Evolutionary conservation across 1,140 invertebrate genomes (phyloP), one percentile per base, ranked within the genome.

Genomic region (Sycobia sp.): DNA sequence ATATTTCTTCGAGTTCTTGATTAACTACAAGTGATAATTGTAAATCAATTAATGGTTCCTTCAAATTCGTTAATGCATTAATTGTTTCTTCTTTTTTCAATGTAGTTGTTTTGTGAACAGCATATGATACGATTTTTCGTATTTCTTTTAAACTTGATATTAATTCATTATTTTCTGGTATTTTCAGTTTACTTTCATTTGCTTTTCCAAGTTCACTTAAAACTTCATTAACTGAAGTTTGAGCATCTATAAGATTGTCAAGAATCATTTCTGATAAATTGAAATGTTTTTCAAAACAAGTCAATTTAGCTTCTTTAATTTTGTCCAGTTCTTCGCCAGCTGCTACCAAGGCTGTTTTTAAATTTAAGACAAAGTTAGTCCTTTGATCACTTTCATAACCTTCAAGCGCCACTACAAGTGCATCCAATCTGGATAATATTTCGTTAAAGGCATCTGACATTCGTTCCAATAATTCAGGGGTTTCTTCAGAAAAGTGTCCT

Each of bases 231-330:
- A 81, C 56, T 9, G 66, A 66, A 0, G 71, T 69, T 46, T 82
- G 78, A 5, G 76, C 69, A 46, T 79, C 73, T 18, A 78, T 76
- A 13, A 80, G 47, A 29, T 72, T 66, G 65, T 82, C 78, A 9
- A 79, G 46, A 61, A 81, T 74, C 22, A 69, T 66, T 27, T 79
- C 75, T 1, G 73, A 49, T 32, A 68, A 65, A 47, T 25, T 43
- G 11, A 11, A 16, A 22, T 11, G 2, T 7, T 53, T 23, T 43
- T 74, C 66, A 0, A 56, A 20, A 3, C 3, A 44, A 9, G 60
- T 54, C 18, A 13, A 8, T 55, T 51, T 64, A 18, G 60, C 55
- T 34, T 60, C 32, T 39, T 65, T 50, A 13, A 70, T 27, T 57
- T 68, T 71, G 7, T 49, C 55, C 16, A 75, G 65, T 60, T 71